A percentile compares a stretch with the other conserved stretches of the same genome.
Evolutionary conservation across 2,888 invertebrate genomes (phyloP).

Genomic region (Campoletis raptor): DNA sequence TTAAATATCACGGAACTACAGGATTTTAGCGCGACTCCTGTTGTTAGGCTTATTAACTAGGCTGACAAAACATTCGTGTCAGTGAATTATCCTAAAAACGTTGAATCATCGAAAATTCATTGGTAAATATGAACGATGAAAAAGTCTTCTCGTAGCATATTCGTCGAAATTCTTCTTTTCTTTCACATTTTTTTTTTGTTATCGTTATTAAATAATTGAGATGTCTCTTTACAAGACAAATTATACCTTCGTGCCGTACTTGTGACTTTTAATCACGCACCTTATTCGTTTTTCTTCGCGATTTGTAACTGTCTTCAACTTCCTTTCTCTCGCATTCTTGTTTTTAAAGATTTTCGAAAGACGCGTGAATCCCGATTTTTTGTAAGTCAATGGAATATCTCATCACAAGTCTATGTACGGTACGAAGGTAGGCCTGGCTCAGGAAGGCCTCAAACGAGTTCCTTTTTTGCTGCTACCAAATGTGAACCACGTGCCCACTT

Average conservation of each 20-base stretch:
- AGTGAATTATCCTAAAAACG: slow-evolving; percentile 32
- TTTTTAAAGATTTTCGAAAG: not conserved
- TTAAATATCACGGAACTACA: slow-evolving; percentile 51
- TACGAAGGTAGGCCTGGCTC: slow-evolving; percentile 86
- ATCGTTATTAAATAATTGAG: slow-evolving; percentile 69
- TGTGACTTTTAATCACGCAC: slow-evolving; percentile 59
- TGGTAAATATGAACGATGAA: slow-evolving; percentile 6
- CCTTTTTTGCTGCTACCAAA: slow-evolving; percentile 86
- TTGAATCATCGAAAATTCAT: slow-evolving; percentile 11
- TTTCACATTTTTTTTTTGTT: slow-evolving; percentile 64
- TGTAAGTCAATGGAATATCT: slow-evolving; percentile 16
- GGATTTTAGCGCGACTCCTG: not conserved
- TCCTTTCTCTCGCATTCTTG: not conserved
- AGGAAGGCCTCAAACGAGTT: slow-evolving; percentile 80
- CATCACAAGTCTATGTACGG: slow-evolving; percentile 81
- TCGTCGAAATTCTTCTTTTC: slow-evolving; percentile 38
- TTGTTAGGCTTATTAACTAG: slow-evolving; percentile 3
- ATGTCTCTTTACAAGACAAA: slow-evolving; percentile 54
- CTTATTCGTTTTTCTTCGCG: slow-evolving; percentile 9
- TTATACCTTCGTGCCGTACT: slow-evolving; percentile 76
- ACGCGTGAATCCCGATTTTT: slow-evolving; percentile 12
- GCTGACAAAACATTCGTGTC: not conserved
- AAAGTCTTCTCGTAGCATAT: slow-evolving; percentile 11
- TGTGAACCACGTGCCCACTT: slow-evolving; percentile 87
- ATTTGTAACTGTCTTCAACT: not conserved